Conservation (phyloP, 2,888 invertebrate genomes). For the Bombylius major region DNA sequence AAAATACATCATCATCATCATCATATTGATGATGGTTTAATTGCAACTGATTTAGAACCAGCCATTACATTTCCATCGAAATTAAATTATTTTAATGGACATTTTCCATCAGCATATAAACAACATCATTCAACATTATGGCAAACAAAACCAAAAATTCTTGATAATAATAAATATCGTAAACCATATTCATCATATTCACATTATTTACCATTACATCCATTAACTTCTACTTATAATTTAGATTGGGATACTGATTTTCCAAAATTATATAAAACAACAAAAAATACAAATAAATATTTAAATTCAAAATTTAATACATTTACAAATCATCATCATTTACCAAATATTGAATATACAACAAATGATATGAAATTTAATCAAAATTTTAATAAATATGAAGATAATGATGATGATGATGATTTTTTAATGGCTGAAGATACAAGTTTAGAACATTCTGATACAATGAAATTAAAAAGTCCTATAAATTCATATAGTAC, state of each 20-base stretch:
- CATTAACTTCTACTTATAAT: background rate
- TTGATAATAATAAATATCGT: background rate
- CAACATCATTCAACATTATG: background rate
- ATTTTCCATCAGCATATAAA: background rate
- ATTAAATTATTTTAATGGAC: background rate
- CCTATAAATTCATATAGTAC: background rate
- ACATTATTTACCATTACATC: background rate
- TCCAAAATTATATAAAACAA: background rate
- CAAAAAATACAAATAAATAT: background rate
- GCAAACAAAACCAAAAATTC: background rate
- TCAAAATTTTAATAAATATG: background rate
- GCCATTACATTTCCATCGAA: background rate
- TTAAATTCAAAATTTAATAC: background rate
- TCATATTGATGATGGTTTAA: background rate
- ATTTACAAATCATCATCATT: background rate
- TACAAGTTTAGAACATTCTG: background rate
- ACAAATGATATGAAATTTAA: background rate
- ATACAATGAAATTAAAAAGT: background rate
- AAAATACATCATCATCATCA: background rate
- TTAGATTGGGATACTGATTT: background rate
- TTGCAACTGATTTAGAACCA: background rate
- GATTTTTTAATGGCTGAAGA: background rate
- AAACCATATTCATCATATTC: background rate
- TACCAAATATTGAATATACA: background rate
- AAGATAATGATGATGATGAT: conserved; percentile 2